Evolutionary conservation across 2,888 invertebrate genomes (phyloP), one percentile per base, ranked within the genome.

Genomic region (Limnephilus marmoratus): DNA sequence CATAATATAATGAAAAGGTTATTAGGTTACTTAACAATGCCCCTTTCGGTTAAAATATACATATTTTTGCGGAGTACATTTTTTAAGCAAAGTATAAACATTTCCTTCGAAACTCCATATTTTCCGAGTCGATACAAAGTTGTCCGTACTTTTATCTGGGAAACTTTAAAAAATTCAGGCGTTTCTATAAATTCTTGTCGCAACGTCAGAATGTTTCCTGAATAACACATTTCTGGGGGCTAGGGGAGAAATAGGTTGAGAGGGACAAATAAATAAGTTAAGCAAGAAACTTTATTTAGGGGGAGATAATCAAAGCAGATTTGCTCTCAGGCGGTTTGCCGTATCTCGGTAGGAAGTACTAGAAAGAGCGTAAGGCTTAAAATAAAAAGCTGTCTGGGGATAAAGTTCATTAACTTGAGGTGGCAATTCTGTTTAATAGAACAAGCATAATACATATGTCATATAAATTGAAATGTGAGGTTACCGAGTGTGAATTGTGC

Each of bases 211-310:
- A 34, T 53, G 49, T 80, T 68, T 89, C 88, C 88, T 89, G 88
- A 89, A 89, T 89, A 89, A 89, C 88, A 80, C 81, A 89, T 89
- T 89, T 89, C 81, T 80, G 37, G 88, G 11, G 88, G 68, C 68
- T 7, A 68, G 68, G 68, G 80, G 88, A 89, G 80, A 80, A 80
- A 89, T 80, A 41, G 41, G 80, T 41, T 89, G 34, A 80, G 80
- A 80, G 88, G 88, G 88, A 89, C 88, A 80, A 80, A 89, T 89
- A 89, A 89, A 89, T 89, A 80, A 81, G 81, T 89, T 68, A 89
- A n/a, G 88, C 13, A 24, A 89, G n/a, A 81, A 81, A 89, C 80
- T 89, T 89, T 89, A 80, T 89, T 89, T 81, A 37, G 80, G 34
- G 80, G 37, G 37, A 89, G 80, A 89, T 89, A 89, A 89, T 89